phyloP scores from a whole-genome alignment of 2,113 vertebrate genomes.

The Dissostichus mawsoni region DNA sequence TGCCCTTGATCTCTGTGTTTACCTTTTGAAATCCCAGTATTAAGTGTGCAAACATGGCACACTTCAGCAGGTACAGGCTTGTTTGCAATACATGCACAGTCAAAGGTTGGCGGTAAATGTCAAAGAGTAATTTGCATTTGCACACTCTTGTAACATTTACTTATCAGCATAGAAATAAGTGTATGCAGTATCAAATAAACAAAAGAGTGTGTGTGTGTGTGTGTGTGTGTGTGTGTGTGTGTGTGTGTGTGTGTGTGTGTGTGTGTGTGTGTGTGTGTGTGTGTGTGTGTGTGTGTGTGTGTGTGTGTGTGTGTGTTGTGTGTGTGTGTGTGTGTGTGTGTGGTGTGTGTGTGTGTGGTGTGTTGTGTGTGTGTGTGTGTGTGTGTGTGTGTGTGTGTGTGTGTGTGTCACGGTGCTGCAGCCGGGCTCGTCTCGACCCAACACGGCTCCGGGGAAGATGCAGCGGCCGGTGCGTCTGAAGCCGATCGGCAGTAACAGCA shows the following conservation, averaged over 20 bases:
- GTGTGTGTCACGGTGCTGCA: constrained; percentile 54
- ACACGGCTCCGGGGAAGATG: constrained; percentile 88
- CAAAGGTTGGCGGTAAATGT: not conserved
- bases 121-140: not conserved
- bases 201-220: too few species aligned
- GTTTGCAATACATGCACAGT: constrained; percentile 8
- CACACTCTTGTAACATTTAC: not conserved
- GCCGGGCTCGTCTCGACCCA: constrained; percentile 86
- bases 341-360: not conserved
- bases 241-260: not conserved
- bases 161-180: not conserved
- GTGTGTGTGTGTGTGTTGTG: not conserved
- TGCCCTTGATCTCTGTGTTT: constrained; percentile 31
- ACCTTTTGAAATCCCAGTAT: constrained; percentile 22
- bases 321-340: not conserved
- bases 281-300: not conserved
- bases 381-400: not conserved
- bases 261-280: not conserved
- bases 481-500: constrained; percentile 80
- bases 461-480: constrained; percentile 85
- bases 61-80: constrained; percentile 25
- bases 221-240: not conserved
- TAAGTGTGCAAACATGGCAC: constrained; percentile 30
- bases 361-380: not conserved
- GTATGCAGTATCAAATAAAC: not conserved